A percentile compares a stretch with the other conserved stretches of the same genome.
Evolutionary conservation across 2,113 vertebrate genomes (phyloP).

Genomic region (Brevimyrus niger): DNA sequence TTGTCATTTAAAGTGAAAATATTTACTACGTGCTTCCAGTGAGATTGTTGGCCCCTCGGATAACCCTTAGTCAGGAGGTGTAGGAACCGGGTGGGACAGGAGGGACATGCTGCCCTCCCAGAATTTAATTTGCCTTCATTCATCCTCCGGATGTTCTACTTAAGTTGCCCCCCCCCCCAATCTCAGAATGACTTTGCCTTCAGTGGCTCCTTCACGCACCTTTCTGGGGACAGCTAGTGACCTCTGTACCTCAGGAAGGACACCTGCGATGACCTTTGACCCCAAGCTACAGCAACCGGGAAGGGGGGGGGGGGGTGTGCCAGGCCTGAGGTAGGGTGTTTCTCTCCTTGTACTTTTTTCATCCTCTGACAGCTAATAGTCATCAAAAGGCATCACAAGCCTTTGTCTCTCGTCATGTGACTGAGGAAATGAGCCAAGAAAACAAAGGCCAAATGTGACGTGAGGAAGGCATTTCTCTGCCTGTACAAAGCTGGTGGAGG

Average conservation of each 20-base stretch:
- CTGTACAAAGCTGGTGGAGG: not conserved
- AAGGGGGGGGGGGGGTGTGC: too few relatives aligned
- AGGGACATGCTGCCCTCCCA: not conserved
- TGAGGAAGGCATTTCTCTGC: not conserved
- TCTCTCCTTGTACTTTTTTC: not conserved
- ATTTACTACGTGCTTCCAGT: not conserved
- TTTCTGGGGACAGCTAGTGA: not conserved
- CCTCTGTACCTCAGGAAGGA: not conserved
- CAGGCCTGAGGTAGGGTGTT: not conserved
- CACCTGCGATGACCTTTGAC: not conserved
- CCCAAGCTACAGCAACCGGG: too few relatives aligned
- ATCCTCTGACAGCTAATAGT: not conserved
- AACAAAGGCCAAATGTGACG: not conserved
- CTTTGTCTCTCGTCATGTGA: not conserved
- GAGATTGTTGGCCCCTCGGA: not conserved
- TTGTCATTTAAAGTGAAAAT: not conserved
- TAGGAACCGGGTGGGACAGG: not conserved
- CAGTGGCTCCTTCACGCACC: not conserved
- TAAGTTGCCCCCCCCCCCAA: not conserved
- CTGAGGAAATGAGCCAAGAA: not conserved
- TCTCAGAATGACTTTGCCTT: not conserved
- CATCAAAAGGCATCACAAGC: not conserved
- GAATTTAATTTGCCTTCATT: too few relatives aligned
- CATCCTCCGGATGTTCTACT: not conserved
- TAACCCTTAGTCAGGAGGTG: not conserved